These are phyloP conservation scores for Limonius californicus DNA, from an alignment of 1,140 invertebrate species.

Conservation along the genomic window DNA sequence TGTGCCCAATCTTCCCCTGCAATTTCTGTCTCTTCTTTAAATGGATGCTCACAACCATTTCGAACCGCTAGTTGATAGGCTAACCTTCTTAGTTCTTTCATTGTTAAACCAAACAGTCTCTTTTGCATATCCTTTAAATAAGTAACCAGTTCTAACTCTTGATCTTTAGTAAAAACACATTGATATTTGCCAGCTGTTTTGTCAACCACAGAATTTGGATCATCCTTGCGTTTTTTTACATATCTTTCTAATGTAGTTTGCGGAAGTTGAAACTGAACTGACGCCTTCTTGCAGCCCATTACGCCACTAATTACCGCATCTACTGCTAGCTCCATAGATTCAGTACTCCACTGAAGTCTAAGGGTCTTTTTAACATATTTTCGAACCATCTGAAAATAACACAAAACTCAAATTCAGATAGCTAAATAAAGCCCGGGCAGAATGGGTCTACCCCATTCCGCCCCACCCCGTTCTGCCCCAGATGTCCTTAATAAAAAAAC, in stretches of 20 bases:
- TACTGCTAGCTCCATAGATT: conserved; percentile 51
- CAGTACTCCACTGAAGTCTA: conserved; percentile 50
- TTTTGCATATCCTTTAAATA: conserved; percentile 17
- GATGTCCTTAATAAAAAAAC: too few relatives aligned
- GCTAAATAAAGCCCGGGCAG: neutral
- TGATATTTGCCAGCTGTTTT: neutral
- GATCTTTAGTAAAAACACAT: neutral
- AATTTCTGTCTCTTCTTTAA: too few relatives aligned
- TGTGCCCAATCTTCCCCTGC: conserved; percentile 27
- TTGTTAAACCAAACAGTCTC: neutral
- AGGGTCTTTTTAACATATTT: conserved; percentile 52
- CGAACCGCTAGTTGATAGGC: conserved; percentile 28
- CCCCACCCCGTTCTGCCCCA: too few relatives aligned
- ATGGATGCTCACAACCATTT: neutral
- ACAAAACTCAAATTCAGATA: neutral
- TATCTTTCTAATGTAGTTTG: too few relatives aligned
- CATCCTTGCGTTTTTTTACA: conserved; percentile 4
- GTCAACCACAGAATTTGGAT: neutral
- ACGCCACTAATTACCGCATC: conserved; percentile 50
- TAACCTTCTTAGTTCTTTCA: conserved; percentile 22
- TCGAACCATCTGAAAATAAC: conserved; percentile 43
- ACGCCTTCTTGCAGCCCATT: conserved; percentile 51
- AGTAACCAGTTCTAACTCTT: conserved; percentile 18
- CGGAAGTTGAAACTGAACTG: conserved; percentile 22
- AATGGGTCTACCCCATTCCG: too few relatives aligned